Conservation (phyloP, 2,797 vertebrate genomes). For the Sus cebifrons region DNA sequence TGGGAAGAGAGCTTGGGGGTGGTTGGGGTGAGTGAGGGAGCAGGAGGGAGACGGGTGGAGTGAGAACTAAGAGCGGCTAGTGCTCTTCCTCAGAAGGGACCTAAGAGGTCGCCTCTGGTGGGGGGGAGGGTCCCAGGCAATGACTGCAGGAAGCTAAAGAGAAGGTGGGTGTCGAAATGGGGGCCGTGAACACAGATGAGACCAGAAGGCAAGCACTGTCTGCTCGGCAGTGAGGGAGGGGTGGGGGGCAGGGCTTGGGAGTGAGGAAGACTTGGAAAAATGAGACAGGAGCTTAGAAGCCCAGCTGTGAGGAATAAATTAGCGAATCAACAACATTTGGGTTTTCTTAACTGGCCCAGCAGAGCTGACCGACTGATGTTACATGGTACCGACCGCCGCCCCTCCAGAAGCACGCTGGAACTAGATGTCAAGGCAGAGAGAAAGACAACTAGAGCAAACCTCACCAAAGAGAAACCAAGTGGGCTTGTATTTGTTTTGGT, state of each 20-base stretch:
- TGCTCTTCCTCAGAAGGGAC: background rate
- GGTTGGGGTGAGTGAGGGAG: background rate
- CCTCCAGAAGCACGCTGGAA: background rate
- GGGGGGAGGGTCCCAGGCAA: background rate
- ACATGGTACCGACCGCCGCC: background rate
- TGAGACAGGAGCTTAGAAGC: background rate
- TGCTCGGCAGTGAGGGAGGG: background rate
- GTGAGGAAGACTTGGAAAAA: background rate
- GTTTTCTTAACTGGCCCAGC: background rate
- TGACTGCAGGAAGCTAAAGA: background rate
- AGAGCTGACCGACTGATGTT: background rate
- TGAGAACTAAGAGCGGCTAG: background rate
- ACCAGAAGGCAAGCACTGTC: background rate
- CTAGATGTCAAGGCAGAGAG: background rate
- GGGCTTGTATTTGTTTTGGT: slow-evolving; percentile 5
- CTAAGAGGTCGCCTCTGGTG: rapidly evolving
- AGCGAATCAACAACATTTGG: background rate
- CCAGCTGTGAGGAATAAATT: slow-evolving; percentile 32
- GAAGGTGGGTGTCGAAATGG: background rate
- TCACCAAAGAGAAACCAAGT: background rate
- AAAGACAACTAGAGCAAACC: background rate
- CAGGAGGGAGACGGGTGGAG: background rate
- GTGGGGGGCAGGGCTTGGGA: background rate
- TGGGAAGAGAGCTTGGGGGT: background rate
- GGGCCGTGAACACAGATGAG: background rate